Conservation (phyloP, 2,113 vertebrate genomes). For the Etia nguti region DNA sequence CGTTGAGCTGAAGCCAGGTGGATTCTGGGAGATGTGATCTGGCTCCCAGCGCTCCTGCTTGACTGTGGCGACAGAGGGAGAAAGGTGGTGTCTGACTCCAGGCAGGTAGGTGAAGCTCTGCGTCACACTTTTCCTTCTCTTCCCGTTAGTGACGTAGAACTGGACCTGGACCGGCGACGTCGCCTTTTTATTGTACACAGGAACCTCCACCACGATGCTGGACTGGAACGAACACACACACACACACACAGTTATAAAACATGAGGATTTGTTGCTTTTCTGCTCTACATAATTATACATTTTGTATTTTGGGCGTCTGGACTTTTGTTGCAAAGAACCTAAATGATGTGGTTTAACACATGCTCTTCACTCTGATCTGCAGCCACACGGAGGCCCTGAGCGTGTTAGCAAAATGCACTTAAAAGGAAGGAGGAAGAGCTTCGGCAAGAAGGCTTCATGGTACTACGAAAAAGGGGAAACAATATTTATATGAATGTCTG, state of each 20-base stretch:
- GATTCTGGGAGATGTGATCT: slow-evolving; percentile 60
- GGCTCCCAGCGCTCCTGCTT: slow-evolving; percentile 83
- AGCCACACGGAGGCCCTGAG: not conserved
- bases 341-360: not conserved
- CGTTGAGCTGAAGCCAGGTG: slow-evolving; percentile 15
- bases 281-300: not conserved
- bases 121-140: slow-evolving; percentile 85
- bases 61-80: slow-evolving; percentile 45
- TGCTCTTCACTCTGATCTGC: not conserved
- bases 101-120: slow-evolving; percentile 88
- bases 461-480: not conserved
- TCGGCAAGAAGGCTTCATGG: not conserved
- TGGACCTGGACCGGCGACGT: slow-evolving; percentile 82
- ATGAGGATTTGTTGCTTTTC: not conserved
- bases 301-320: fast-evolving
- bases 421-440: not conserved
- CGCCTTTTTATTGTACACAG: slow-evolving; percentile 81
- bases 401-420: not conserved
- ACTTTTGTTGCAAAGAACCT: not conserved
- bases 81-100: slow-evolving; percentile 44
- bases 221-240: slow-evolving; percentile 61
- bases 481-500: not conserved
- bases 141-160: slow-evolving; percentile 93
- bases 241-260: not conserved
- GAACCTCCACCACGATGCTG: slow-evolving; percentile 86